A percentile compares a stretch with the other conserved stretches of the same genome.
These are phyloP conservation scores for Drosophila azteca DNA, from an alignment of 1,140 invertebrate species.

Conservation along the genomic window DNA sequence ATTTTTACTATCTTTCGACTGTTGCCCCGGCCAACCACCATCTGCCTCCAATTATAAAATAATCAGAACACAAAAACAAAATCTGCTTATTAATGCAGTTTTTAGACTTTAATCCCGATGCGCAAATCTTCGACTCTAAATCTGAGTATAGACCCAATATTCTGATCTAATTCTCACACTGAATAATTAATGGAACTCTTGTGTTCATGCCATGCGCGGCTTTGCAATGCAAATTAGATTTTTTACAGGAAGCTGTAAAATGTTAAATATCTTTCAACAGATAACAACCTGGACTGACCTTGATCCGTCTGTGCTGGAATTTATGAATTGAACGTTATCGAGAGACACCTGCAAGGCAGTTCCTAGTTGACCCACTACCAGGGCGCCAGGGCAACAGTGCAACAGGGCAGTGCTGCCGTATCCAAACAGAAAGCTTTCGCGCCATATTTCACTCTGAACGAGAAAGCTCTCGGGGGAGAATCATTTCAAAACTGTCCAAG, in stretches of 20 bases:
- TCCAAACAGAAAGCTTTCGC: conserved; percentile 6
- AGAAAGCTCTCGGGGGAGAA: too few species aligned
- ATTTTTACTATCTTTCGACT: conserved; percentile 17
- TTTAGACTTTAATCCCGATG: conserved; percentile 12
- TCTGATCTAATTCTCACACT: conserved; percentile 28
- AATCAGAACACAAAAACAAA: conserved; percentile 18
- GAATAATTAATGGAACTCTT: not conserved
- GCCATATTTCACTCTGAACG: too few species aligned
- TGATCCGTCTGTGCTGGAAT: too few species aligned
- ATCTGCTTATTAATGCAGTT: conserved; percentile 2
- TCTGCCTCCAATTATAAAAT: conserved; percentile 24
- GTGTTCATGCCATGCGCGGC: too few species aligned
- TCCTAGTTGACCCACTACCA: not conserved
- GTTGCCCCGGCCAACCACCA: too few species aligned
- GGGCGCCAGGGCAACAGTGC: not conserved
- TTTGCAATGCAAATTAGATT: too few species aligned
- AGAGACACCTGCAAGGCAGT: too few species aligned
- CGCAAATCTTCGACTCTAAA: conserved; percentile 6
- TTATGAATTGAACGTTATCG: too few species aligned
- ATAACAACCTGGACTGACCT: too few species aligned
- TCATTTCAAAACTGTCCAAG: conserved; percentile 7
- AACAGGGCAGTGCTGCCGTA: conserved; percentile 4
- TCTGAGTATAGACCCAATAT: not conserved
- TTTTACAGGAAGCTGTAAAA: too few species aligned
- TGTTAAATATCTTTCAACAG: too few species aligned